A percentile compares a stretch with the other conserved stretches of the same genome.
Evolutionary conservation across 1,140 invertebrate genomes (phyloP).

Genomic region (Matsumurasca onukii): DNA sequence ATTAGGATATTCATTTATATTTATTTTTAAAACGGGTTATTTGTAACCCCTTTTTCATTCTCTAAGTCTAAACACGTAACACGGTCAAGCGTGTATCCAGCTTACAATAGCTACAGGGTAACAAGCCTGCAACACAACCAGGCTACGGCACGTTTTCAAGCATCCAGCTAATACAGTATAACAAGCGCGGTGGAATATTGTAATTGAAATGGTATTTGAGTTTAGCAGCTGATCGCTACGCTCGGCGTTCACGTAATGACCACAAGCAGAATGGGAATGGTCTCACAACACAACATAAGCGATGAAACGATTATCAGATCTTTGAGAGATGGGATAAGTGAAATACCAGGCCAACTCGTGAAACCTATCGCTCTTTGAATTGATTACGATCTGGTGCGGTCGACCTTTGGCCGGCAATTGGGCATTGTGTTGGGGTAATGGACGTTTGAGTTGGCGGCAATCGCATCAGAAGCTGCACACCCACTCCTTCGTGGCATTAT

Average conservation of each 20-base stretch:
- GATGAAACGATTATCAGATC: neutral
- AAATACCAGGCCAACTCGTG: constrained; percentile 18
- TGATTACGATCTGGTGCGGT: constrained; percentile 19
- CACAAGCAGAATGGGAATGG: neutral
- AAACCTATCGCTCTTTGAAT: constrained; percentile 13
- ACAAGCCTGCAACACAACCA: no score
- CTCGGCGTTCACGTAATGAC: neutral
- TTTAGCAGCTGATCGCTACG: neutral
- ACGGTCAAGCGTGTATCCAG: no score
- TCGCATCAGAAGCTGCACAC: constrained; percentile 21
- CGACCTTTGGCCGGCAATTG: constrained; percentile 18
- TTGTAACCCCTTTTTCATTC: no score
- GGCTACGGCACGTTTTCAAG: no score
- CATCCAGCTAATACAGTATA: no score
- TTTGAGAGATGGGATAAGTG: constrained; percentile 17
- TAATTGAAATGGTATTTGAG: neutral
- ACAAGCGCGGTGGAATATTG: neutral
- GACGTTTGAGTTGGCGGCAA: neutral
- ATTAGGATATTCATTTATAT: no score
- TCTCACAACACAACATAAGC: neutral
- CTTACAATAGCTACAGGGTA: no score
- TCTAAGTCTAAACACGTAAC: no score
- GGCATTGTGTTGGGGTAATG: constrained; percentile 23
- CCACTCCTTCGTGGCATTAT: constrained; percentile 15
- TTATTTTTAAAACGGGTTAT: no score